These are phyloP conservation scores for Microcebus murinus DNA, from an alignment of 2,113 vertebrate genomes.

Conservation along the genomic window DNA sequence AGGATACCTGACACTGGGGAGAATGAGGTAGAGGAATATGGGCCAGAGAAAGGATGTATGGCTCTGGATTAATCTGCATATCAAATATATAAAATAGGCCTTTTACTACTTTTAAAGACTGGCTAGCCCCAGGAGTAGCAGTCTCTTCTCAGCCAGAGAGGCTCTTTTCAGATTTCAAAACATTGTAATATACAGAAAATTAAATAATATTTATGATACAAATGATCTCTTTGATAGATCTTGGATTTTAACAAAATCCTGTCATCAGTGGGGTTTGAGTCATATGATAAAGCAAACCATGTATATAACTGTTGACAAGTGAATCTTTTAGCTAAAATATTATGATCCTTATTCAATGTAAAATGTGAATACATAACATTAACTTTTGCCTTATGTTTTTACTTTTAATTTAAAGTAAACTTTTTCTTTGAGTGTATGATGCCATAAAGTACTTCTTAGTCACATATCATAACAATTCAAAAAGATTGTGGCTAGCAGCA, in stretches of 20 bases:
- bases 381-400: neutral
- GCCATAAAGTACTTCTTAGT: neutral
- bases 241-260: neutral
- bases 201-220: neutral
- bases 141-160: neutral
- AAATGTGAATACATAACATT: neutral
- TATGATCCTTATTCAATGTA: neutral
- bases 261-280: neutral
- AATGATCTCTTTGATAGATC: neutral
- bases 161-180: neutral
- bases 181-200: neutral
- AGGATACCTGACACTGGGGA: neutral
- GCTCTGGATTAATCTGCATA: neutral
- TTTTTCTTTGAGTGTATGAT: neutral
- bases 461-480: neutral
- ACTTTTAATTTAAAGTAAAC: neutral
- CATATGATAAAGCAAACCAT: neutral
- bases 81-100: fast-evolving
- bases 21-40: neutral
- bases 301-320: neutral
- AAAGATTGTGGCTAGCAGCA: neutral
- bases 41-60: neutral
- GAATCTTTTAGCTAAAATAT: neutral
- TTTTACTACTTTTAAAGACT: neutral
- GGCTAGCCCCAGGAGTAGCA: neutral